Evolutionary conservation across 2,797 vertebrate species (phyloP), one percentile per base, ranked within the genome.

Genomic region (Notolepis coatsorum): DNA sequence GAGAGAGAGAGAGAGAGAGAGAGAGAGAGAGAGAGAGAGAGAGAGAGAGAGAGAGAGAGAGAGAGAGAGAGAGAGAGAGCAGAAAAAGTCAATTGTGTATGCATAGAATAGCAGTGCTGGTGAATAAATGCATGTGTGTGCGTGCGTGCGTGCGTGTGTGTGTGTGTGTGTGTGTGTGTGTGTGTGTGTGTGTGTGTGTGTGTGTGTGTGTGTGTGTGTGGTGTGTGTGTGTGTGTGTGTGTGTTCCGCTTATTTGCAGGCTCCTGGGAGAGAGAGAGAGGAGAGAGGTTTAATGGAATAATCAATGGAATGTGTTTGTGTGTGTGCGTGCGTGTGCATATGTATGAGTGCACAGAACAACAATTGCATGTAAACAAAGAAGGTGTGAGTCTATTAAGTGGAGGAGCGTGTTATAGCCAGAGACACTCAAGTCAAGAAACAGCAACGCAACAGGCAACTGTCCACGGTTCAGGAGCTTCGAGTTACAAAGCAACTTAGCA

Each of bases 1-100:
- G 55, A 21, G 41, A 41, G 53, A 23, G n/a, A 12, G 15, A 23
- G 37, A 35, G 33, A 25, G 58, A 39, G 43, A 48, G 56, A 37
- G 18, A 51, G 30, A 51, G 41, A 48, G 24, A 27, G 24, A 48
- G 48, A 53, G 56, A 38, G 56, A 61, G 38, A 71, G 71, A 68
- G 77, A 71, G 73, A 75, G 45, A 69, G 69, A 60, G 68, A 56
- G 73, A 84, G 80, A 88, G 30, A 3, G 10, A 3, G 35, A n/a
- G 10, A 2, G 2, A 7, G 33, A 13, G 33, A 7, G 3, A 13
- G 33, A 7, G 35, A n/a, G 12, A n/a, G 6, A 6, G 30, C 30
- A 7, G 2, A 4, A 31, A 2, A 10, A n/a, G 35, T 39, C 15
- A 30, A 37, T 54, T 21, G 33, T 37, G 23, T 39, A 24, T 13